A percentile compares a stretch with the other conserved stretches of the same genome.
Evolutionary conservation across 2,888 invertebrate genomes (phyloP).

Genomic region (Catocala sponsa): DNA sequence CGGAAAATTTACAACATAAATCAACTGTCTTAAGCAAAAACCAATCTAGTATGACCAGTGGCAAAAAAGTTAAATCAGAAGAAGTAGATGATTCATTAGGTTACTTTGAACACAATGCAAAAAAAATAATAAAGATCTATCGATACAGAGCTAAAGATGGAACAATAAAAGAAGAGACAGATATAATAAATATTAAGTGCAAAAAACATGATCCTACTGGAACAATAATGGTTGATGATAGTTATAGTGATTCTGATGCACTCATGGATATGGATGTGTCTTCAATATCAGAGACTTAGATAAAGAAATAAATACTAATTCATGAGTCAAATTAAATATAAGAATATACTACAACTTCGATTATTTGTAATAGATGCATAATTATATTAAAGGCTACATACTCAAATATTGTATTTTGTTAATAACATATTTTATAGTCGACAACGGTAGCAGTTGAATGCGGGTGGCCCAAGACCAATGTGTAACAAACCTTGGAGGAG

Average conservation of each 20-base stretch:
- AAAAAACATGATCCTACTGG: conserved; percentile 50
- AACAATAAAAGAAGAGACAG: conserved; percentile 57
- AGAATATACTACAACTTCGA: too few species aligned
- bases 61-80: background rate
- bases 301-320: background rate
- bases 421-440: too few species aligned
- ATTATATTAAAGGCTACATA: too few species aligned
- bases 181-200: conserved; percentile 52
- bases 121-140: conserved; percentile 57
- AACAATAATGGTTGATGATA: conserved; percentile 36
- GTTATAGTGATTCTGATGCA: conserved; percentile 33
- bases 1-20: too few species aligned
- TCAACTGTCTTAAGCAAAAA: background rate
- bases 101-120: conserved; percentile 56
- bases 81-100: conserved; percentile 27
- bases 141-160: conserved; percentile 59
- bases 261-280: background rate
- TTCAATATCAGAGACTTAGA: background rate
- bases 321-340: too few species aligned
- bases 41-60: background rate
- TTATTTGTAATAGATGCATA: too few species aligned
- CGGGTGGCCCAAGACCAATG: too few species aligned
- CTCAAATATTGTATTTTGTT: too few species aligned
- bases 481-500: too few species aligned
- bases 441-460: too few species aligned